Conservation (phyloP, 2,888 invertebrate genomes). For the Tenthredo livida region DNA sequence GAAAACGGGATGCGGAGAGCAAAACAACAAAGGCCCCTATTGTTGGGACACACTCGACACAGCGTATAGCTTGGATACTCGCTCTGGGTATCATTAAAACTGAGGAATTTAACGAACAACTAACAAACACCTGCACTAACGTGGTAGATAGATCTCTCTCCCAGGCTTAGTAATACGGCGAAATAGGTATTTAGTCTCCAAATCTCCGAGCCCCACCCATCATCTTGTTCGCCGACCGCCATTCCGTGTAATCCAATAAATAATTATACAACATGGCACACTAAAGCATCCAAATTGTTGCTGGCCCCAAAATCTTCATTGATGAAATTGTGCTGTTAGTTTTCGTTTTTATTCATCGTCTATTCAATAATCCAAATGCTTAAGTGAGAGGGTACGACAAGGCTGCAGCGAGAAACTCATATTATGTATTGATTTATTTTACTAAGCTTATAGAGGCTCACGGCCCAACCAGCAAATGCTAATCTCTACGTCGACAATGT, state of each 20-base stretch:
- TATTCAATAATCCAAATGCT: constrained; percentile 45
- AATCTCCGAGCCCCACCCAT: constrained; percentile 32
- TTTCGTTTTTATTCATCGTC: constrained; percentile 17
- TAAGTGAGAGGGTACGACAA: constrained; percentile 1
- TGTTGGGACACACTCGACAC: constrained; percentile 47
- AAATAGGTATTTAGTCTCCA: neutral
- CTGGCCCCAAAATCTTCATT: constrained; percentile 47
- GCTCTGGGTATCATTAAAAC: constrained; percentile 20
- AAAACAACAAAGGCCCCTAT: constrained; percentile 22
- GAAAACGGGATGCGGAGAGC: constrained; percentile 44
- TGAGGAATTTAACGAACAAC: constrained; percentile 41
- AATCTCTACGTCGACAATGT: constrained; percentile 12
- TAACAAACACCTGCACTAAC: constrained; percentile 44
- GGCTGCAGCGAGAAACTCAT: constrained; percentile 9
- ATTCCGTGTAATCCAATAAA: constrained; percentile 52
- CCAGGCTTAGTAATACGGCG: constrained; percentile 14
- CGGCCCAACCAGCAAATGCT: constrained; percentile 6
- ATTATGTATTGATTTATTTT: constrained; percentile 9
- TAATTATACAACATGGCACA: constrained; percentile 51
- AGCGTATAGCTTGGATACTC: neutral
- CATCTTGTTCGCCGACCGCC: constrained; percentile 35
- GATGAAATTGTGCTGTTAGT: constrained; percentile 23
- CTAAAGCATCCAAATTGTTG: constrained; percentile 49
- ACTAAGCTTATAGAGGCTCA: constrained; percentile 27
- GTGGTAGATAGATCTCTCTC: neutral